A percentile compares a stretch with the other conserved stretches of the same genome.
Conservation (phyloP, 2,797 vertebrate genomes). For the Gallirallus australis region DNA sequence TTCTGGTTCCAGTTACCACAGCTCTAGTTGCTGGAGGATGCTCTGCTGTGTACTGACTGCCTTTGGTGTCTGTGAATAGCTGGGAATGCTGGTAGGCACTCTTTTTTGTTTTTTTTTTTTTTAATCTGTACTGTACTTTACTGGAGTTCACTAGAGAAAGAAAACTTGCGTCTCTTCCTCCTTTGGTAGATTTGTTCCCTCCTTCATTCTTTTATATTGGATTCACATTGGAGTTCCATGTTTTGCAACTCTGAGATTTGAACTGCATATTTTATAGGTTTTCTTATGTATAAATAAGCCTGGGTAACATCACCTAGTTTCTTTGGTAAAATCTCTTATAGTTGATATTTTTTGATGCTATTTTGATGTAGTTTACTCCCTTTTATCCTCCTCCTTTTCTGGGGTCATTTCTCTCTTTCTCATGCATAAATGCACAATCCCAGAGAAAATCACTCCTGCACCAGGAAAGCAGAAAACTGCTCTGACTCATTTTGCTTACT, state of each 20-base stretch:
- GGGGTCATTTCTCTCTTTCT: conserved; percentile 8
- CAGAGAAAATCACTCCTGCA: neutral
- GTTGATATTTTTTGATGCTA: neutral
- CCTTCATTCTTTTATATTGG: neutral
- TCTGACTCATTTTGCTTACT: conserved; percentile 31
- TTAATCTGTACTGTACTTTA: neutral
- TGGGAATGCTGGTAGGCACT: neutral
- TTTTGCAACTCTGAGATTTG: neutral
- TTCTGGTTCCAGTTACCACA: neutral
- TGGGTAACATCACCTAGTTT: neutral
- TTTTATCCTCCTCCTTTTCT: conserved; percentile 5
- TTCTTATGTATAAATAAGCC: neutral
- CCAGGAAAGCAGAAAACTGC: conserved; percentile 10
- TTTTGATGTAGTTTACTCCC: neutral
- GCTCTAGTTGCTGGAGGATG: neutral
- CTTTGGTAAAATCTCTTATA: neutral
- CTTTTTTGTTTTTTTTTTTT: too few species aligned
- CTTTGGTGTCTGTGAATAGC: neutral
- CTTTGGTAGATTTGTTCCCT: neutral
- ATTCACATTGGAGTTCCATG: neutral
- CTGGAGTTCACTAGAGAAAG: neutral
- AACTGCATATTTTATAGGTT: neutral
- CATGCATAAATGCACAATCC: neutral
- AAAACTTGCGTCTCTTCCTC: neutral
- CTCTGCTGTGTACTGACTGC: neutral